Conservation (phyloP, 2,888 invertebrate species). For the Penaeus monodon region DNA sequence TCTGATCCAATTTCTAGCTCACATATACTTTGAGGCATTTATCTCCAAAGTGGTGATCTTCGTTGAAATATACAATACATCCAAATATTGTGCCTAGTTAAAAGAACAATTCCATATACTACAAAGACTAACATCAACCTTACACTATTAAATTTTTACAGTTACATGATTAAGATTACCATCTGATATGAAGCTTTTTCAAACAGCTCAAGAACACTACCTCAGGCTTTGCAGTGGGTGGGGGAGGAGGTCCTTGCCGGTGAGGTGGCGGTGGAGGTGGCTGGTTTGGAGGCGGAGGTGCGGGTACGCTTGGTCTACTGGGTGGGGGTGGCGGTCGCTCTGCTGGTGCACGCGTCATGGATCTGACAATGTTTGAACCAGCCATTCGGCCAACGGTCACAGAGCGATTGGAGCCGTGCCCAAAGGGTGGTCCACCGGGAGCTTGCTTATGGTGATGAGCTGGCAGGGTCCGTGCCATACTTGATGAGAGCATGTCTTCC, state of each 20-base stretch:
- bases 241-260: constrained; percentile 14
- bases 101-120: no score
- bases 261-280: constrained; percentile 54
- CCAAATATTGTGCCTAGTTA: no score
- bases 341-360: constrained; percentile 37
- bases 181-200: no score
- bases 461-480: constrained; percentile 39
- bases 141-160: no score
- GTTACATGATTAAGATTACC: no score
- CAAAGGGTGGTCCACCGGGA: not conserved
- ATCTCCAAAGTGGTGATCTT: no score
- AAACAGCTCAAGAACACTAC: not conserved
- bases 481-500: constrained; percentile 22
- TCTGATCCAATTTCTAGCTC: no score
- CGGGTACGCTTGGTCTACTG: constrained; percentile 28
- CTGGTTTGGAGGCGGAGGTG: constrained; percentile 50
- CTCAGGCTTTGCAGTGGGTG: constrained; percentile 46
- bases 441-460: constrained; percentile 15
- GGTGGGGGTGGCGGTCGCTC: constrained; percentile 54
- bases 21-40: no score
- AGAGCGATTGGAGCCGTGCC: constrained; percentile 8
- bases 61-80: no score
- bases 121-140: no score
- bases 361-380: constrained; percentile 28
- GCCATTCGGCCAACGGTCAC: constrained; percentile 34